These are phyloP conservation scores for Erethizon dorsatum DNA, from an alignment of 2,797 vertebrate genomes.

Conservation along the genomic window DNA sequence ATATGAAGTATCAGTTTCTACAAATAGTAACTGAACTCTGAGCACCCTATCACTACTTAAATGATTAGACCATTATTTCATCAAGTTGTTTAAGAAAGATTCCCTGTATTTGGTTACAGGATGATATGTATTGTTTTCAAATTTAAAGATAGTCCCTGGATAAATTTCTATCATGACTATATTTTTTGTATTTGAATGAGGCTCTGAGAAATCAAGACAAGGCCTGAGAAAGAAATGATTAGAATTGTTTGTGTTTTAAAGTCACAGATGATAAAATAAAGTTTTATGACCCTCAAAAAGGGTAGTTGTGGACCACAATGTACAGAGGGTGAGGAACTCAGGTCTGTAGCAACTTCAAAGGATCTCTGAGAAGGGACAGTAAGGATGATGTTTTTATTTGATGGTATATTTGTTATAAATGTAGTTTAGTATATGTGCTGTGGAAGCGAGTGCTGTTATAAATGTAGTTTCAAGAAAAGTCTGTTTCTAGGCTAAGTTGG, in stretches of 20 bases:
- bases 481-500: conserved; percentile 43
- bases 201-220: conserved; percentile 47
- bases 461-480: conserved; percentile 61
- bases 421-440: neutral
- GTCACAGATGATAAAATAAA: conserved; percentile 48
- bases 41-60: conserved; percentile 1
- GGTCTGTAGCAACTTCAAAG: conserved; percentile 37
- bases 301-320: conserved; percentile 13
- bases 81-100: conserved; percentile 55
- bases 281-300: conserved; percentile 9
- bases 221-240: conserved; percentile 60
- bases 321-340: neutral
- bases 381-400: conserved; percentile 47
- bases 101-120: conserved; percentile 44
- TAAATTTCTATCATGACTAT: neutral
- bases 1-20: conserved; percentile 47
- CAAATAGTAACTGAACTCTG: conserved; percentile 25
- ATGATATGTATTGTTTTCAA: conserved; percentile 46
- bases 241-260: conserved; percentile 56
- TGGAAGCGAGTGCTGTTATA: neutral
- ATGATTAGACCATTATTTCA: neutral
- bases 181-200: conserved; percentile 38
- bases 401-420: conserved; percentile 63
- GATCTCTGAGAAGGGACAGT: neutral
- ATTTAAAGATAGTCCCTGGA: conserved; percentile 23